Base-by-base conservation (phyloP, 1,140 invertebrate genomes). In the Pemphigus obesinymphae region DNA sequence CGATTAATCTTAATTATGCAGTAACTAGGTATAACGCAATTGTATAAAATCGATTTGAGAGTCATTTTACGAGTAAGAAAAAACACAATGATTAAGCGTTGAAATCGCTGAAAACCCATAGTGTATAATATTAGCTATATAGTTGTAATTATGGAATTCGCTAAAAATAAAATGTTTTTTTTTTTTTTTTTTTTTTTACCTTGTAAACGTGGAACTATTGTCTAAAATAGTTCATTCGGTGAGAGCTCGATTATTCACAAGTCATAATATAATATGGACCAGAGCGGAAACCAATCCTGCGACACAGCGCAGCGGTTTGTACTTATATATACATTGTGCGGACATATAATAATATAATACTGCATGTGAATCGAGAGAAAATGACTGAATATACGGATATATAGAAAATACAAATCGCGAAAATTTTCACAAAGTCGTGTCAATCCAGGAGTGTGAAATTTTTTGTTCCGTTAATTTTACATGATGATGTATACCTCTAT, bases 201-300 rank as follows among this genome's bases (percentile, higher is more conserved):
- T n/a, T n/a, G n/a, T n/a, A n/a, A 15, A 23, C 15, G 23, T 26
- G 5, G 23, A 43, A 15, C 1, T n/a, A 68, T 68, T 68, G 66
- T 68, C 66, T 43, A n/a, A n/a, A 68, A 68, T 43, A 68, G 34
- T 40, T 40, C 40, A 6, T 23, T 23, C 20, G 43, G 66, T 43
- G 66, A 43, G 66, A 68, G 66, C 66, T 68, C 66, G 43, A 68
- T 68, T 68, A 68, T 68, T 68, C 37, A 68, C 66, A 23, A 68
- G 20, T 40, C 66, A 26, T 68, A 68, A 40, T 63, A 34, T 34
- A 31, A 37, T 23, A 43, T 23, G 37, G 10, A 6, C 34, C 61
- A 37, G n/a, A 43, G 66, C 66, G 34, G 66, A 68, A 68, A 68
- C 11, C 66, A 68, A 68, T 68, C 66, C 37, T 15, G 23, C 37